These are phyloP conservation scores for Rhamnusium bicolor DNA, from an alignment of 2,888 invertebrate species.

Conservation along the genomic window DNA sequence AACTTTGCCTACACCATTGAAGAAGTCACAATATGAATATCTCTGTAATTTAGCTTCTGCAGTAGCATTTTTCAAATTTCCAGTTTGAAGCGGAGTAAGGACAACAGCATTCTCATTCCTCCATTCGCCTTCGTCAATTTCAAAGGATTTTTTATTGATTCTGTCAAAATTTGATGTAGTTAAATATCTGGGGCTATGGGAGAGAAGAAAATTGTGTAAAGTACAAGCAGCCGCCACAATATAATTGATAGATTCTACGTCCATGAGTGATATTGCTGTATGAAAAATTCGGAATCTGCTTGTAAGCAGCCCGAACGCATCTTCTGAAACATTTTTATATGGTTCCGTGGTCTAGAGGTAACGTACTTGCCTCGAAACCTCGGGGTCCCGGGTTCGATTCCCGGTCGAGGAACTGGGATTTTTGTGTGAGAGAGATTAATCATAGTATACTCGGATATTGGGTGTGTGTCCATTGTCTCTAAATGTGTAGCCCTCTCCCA, in stretches of 20 bases:
- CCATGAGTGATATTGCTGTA: background rate
- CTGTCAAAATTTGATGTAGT: constrained; percentile 14
- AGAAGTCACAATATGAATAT: background rate
- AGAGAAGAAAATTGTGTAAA: constrained; percentile 10
- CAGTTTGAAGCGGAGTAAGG: background rate
- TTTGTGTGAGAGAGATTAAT: too few relatives aligned
- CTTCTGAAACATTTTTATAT: too few relatives aligned
- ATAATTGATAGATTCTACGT: background rate
- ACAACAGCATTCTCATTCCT: background rate
- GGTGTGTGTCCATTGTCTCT: too few relatives aligned
- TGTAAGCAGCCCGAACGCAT: constrained; percentile 50
- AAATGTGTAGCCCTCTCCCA: too few relatives aligned
- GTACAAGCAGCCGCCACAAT: constrained; percentile 16
- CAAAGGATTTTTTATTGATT: background rate
- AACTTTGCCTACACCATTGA: background rate
- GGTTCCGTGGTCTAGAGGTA: too few relatives aligned
- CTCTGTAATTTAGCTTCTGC: background rate
- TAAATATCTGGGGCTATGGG: constrained; percentile 1
- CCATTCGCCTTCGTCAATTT: background rate
- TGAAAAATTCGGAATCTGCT: background rate
- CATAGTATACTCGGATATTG: too few relatives aligned
- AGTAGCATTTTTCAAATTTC: background rate
- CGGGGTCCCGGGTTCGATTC: too few relatives aligned
- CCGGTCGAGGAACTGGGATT: too few relatives aligned
- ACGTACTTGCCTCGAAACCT: too few relatives aligned